Evolutionary conservation across 2,113 vertebrate genomes (phyloP).

Genomic region (Tautogolabrus adspersus): DNA sequence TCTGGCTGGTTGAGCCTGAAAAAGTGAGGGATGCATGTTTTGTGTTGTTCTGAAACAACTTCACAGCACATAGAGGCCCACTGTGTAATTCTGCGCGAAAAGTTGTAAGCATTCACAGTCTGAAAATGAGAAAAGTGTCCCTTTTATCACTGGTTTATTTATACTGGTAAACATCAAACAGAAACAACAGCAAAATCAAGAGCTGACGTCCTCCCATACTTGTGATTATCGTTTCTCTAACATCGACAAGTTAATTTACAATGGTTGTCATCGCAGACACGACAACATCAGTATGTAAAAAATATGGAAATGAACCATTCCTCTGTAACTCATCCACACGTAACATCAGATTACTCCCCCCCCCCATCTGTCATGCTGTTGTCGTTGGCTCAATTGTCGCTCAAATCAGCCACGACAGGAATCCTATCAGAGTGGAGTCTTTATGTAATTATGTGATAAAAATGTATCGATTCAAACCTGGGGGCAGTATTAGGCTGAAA

Average conservation of each 20-base stretch:
- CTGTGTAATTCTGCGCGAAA: slow-evolving; percentile 9
- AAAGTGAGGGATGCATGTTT: slow-evolving; percentile 19
- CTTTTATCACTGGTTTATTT: slow-evolving; percentile 82
- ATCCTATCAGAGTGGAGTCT: slow-evolving; percentile 73
- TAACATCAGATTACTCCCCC: slow-evolving; percentile 39
- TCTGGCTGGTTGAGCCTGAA: slow-evolving; percentile 5
- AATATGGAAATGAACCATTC: slow-evolving; percentile 66
- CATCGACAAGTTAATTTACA: slow-evolving; percentile 77
- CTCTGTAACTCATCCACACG: slow-evolving; percentile 30
- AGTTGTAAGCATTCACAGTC: slow-evolving; percentile 16
- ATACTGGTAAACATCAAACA: slow-evolving; percentile 85
- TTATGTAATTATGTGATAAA: slow-evolving; percentile 77
- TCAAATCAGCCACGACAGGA: slow-evolving; percentile 69
- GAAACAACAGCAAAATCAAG: slow-evolving; percentile 85
- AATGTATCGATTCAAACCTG: slow-evolving; percentile 78
- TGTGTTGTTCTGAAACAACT: slow-evolving; percentile 12
- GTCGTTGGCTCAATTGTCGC: slow-evolving; percentile 50
- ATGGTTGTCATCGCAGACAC: slow-evolving; percentile 59
- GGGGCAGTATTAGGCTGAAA: slow-evolving; percentile 80
- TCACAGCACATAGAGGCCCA: background rate
- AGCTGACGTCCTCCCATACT: slow-evolving; percentile 66
- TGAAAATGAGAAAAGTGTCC: slow-evolving; percentile 58
- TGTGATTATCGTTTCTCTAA: slow-evolving; percentile 69
- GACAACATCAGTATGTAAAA: slow-evolving; percentile 62
- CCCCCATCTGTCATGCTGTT: slow-evolving; percentile 50